Conservation (phyloP, 2,888 invertebrate genomes). For the Folsomia manolachei region DNA sequence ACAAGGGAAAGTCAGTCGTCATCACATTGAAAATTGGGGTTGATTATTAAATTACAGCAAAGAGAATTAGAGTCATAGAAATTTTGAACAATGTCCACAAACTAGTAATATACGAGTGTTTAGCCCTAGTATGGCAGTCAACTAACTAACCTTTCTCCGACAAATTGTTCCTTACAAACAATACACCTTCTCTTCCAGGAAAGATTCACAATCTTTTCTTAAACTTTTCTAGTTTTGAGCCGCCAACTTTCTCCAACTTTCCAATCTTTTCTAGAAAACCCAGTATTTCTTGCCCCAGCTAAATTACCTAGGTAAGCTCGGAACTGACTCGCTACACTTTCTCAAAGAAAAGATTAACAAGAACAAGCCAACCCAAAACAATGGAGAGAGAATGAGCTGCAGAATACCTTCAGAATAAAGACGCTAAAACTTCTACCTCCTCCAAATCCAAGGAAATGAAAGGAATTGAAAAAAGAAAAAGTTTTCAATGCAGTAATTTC, state of each 20-base stretch:
- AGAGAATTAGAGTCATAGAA: slow-evolving; percentile 32
- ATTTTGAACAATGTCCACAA: slow-evolving; percentile 35
- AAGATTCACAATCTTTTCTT: not conserved
- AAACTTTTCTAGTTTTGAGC: no score
- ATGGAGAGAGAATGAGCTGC: not conserved
- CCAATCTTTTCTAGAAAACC: not conserved
- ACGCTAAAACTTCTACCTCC: no score
- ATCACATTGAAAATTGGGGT: slow-evolving; percentile 31
- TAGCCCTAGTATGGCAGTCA: no score
- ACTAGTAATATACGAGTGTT: no score
- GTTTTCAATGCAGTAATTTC: not conserved
- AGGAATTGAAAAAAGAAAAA: not conserved
- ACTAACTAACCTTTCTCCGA: not conserved
- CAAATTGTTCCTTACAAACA: not conserved
- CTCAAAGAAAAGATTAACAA: not conserved
- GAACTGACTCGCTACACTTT: not conserved
- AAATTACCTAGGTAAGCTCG: no score
- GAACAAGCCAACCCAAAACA: not conserved
- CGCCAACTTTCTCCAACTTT: not conserved
- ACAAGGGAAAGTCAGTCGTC: slow-evolving; percentile 40
- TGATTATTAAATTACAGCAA: slow-evolving; percentile 38
- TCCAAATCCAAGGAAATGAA: no score
- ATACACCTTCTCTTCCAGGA: not conserved
- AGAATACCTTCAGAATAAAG: no score
- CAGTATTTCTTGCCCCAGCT: no score